These are phyloP conservation scores for Phyllostomus discolor DNA, from an alignment of 2,113 vertebrate species.

Conservation along the genomic window DNA sequence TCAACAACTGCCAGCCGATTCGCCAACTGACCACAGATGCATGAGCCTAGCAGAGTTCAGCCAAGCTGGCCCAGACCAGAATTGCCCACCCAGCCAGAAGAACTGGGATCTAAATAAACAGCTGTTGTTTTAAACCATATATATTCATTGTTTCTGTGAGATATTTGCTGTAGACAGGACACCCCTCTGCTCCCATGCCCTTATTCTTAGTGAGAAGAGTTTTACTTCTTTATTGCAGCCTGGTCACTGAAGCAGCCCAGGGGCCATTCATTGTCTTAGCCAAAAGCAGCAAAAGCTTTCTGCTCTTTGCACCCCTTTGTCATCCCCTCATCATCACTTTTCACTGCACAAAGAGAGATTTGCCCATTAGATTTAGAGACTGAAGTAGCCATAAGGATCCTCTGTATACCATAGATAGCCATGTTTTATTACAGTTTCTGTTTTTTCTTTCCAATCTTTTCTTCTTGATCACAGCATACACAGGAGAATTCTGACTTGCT, in stretches of 20 bases:
- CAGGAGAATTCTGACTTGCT: neutral
- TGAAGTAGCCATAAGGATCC: neutral
- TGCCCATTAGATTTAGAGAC: neutral
- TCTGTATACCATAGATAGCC: neutral
- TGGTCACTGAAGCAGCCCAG: neutral
- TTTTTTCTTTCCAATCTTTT: neutral
- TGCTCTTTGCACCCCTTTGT: neutral
- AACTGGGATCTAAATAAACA: neutral
- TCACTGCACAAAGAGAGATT: neutral
- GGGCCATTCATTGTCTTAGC: neutral
- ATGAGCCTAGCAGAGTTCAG: neutral
- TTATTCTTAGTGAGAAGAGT: neutral
- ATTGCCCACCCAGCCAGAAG: neutral
- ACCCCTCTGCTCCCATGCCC: too few species aligned
- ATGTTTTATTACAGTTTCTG: neutral
- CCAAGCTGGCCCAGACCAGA: neutral
- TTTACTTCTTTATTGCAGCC: neutral
- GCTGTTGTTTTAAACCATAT: neutral
- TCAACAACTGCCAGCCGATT: neutral
- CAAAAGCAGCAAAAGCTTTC: neutral
- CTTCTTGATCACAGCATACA: neutral
- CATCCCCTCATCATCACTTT: neutral
- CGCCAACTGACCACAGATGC: neutral
- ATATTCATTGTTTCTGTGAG: neutral
- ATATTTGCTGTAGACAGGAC: neutral